Evolutionary conservation across 2,113 vertebrate genomes (phyloP).

Genomic region (Pelecanus crispus): DNA sequence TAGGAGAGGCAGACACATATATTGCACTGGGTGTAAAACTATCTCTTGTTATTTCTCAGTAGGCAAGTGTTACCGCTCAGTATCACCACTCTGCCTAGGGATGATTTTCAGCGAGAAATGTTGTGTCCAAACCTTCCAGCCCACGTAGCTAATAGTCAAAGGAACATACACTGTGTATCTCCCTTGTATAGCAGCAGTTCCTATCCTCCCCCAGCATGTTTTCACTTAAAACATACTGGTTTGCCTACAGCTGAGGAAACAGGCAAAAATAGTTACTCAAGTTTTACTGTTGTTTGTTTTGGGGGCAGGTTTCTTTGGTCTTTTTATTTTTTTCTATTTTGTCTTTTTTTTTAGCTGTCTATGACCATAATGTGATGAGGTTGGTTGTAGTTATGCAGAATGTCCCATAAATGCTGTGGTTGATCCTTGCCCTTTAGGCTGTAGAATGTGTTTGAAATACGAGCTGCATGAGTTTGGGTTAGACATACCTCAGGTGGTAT

Average conservation of each 20-base stretch:
- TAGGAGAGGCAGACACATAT: background rate
- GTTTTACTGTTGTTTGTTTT: background rate
- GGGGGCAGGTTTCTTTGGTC: background rate
- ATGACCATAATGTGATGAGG: fast-evolving
- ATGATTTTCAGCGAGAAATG: background rate
- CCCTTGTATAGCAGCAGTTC: background rate
- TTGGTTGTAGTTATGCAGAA: background rate
- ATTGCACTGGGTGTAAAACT: background rate
- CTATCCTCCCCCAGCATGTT: background rate
- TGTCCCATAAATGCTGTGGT: background rate
- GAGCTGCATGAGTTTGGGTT: background rate
- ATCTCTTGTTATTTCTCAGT: background rate
- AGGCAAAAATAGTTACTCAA: background rate
- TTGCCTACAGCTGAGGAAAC: background rate
- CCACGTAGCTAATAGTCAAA: background rate
- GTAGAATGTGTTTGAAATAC: background rate
- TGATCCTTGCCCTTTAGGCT: background rate
- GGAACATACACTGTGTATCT: background rate
- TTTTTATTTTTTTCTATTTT: background rate
- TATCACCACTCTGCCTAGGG: background rate
- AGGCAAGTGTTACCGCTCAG: fast-evolving
- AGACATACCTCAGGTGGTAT: background rate
- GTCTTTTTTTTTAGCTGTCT: background rate
- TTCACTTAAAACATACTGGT: background rate
- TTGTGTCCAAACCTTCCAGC: background rate